Percentiles rank a stretch among this genome's conserved stretches.
Evolutionary conservation across 2,113 vertebrate genomes (phyloP).

Genomic region (Pterocles orientalis): DNA sequence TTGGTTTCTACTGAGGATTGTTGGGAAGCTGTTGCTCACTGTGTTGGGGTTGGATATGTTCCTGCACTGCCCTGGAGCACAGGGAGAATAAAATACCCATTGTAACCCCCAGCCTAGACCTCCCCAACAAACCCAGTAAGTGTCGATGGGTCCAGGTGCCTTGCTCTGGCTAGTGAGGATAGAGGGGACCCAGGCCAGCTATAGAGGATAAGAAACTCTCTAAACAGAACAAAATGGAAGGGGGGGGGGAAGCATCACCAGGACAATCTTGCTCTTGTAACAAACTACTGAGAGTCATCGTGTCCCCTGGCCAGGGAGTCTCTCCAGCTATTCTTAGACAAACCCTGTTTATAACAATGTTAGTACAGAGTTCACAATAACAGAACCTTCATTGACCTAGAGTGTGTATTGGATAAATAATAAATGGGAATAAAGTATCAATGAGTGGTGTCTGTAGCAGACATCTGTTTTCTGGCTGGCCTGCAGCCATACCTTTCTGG

Average conservation of each 20-base stretch:
- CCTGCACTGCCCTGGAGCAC: neutral
- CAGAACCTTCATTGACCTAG: neutral
- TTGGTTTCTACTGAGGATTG: neutral
- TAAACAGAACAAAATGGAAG: neutral
- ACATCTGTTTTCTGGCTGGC: constrained; percentile 36
- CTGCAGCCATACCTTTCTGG: constrained; percentile 7
- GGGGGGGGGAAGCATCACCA: accelerated
- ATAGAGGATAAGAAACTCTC: neutral
- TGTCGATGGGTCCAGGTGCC: accelerated
- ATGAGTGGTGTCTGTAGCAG: constrained; percentile 16
- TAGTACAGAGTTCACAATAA: neutral
- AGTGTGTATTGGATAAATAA: constrained; percentile 43
- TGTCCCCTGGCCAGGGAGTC: neutral
- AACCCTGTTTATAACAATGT: neutral
- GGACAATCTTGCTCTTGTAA: neutral
- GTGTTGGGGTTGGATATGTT: neutral
- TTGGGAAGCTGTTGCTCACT: neutral
- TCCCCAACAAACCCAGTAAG: neutral
- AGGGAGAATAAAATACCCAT: neutral
- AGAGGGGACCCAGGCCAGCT: neutral
- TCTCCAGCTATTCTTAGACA: neutral
- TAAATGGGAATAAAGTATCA: constrained; percentile 40
- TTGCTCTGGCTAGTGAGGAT: neutral
- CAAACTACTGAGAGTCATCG: neutral
- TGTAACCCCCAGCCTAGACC: no score